phyloP scores from a whole-genome alignment of 1,140 invertebrate species.

The Coelopa frigida region DNA sequence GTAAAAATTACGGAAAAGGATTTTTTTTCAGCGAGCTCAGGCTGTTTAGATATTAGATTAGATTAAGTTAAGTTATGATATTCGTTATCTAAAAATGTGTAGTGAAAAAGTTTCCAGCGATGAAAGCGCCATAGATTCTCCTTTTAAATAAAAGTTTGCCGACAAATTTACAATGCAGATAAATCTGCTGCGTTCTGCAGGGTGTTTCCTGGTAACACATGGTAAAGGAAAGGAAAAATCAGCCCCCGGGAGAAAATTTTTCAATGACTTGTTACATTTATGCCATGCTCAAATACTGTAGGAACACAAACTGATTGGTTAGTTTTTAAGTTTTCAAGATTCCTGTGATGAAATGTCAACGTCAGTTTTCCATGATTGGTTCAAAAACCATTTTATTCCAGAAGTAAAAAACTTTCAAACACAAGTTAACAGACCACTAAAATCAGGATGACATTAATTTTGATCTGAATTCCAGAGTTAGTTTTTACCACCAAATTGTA shows the following conservation, averaged over 20 bases:
- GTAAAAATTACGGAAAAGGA: constrained; percentile 1
- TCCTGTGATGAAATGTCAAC: constrained; percentile 4
- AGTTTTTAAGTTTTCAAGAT: background rate
- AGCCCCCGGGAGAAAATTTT: constrained; percentile 4
- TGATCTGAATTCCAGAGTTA: constrained; percentile 2
- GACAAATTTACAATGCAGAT: constrained; percentile 5
- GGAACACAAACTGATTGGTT: constrained; percentile 3
- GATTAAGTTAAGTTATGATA: constrained; percentile 3
- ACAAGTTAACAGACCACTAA: constrained; percentile 2
- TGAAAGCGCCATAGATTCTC: constrained; percentile 4
- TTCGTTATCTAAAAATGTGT: constrained; percentile 5
- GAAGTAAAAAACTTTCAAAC: constrained; percentile 1
- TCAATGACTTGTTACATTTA: background rate
- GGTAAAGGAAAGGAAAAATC: constrained; percentile 2
- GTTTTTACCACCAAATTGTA: constrained; percentile 5
- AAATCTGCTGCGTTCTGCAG: constrained; percentile 2
- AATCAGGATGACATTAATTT: constrained; percentile 5
- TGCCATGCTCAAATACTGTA: constrained; percentile 3
- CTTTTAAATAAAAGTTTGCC: constrained; percentile 5
- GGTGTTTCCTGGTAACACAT: constrained; percentile 5
- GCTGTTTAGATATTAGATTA: constrained; percentile 4
- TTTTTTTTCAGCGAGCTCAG: background rate
- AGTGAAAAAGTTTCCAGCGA: constrained; percentile 6
- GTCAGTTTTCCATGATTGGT: background rate
- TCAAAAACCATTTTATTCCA: constrained; percentile 7